Percentiles rank a stretch among this genome's conserved stretches.
These are phyloP conservation scores for Lepidurus packardi DNA, from an alignment of 1,140 invertebrate species.

Conservation along the genomic window DNA sequence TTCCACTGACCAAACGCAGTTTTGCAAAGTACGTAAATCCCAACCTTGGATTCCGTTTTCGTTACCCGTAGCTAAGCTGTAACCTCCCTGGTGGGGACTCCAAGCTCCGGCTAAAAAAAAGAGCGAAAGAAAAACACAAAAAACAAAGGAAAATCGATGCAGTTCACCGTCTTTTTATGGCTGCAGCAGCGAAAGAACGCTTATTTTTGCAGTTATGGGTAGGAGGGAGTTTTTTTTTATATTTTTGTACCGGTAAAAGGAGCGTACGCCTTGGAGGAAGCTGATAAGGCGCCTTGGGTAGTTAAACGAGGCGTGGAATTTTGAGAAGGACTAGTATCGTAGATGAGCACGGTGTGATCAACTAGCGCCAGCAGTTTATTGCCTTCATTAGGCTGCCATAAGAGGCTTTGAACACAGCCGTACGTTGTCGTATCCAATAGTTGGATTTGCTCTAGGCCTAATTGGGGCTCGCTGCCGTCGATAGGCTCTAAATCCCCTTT, in stretches of 20 bases:
- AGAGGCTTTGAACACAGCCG: conserved; percentile 68
- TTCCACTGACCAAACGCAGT: conserved; percentile 26
- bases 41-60: conserved; percentile 79
- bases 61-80: conserved; percentile 74
- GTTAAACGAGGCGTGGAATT: not conserved
- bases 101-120: conserved; percentile 64
- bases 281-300: conserved; percentile 1
- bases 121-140: not conserved
- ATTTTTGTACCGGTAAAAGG: not conserved
- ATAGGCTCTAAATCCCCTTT: conserved; percentile 37
- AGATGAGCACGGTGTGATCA: conserved; percentile 62
- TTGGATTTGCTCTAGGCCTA: conserved; percentile 43
- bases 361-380: conserved; percentile 64
- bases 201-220: no score
- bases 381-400: conserved; percentile 78
- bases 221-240: not conserved
- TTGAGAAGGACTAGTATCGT: conserved; percentile 42
- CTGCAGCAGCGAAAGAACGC: not conserved
- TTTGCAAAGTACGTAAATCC: conserved; percentile 61
- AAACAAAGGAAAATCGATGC: not conserved
- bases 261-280: not conserved
- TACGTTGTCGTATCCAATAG: conserved; percentile 47
- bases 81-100: conserved; percentile 86
- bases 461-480: conserved; percentile 43
- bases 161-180: not conserved